These are phyloP conservation scores for Hylaeus volcanicus DNA, from an alignment of 1,140 invertebrate genomes.

Conservation along the genomic window DNA sequence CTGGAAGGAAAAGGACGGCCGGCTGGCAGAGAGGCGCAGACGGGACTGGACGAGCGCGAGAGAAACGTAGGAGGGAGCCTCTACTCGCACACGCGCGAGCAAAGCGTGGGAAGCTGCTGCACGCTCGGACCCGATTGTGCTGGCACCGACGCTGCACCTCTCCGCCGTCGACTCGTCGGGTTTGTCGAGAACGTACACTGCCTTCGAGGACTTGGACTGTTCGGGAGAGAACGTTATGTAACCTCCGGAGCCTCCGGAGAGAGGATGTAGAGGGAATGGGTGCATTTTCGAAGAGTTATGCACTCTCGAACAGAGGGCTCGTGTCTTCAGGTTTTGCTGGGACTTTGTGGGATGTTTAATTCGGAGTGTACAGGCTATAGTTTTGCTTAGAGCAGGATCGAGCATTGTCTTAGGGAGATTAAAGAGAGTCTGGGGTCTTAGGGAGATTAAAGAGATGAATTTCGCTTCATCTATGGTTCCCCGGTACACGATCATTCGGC, in stretches of 20 bases:
- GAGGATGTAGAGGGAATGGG: too few species aligned
- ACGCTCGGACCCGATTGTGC: slow-evolving; percentile 65
- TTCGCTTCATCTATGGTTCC: too few species aligned
- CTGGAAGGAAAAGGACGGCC: slow-evolving; percentile 14
- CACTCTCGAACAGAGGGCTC: too few species aligned
- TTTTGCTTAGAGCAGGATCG: too few species aligned
- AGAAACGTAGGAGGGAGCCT: slow-evolving; percentile 22
- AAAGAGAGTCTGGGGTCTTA: too few species aligned
- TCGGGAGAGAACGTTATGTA: slow-evolving; percentile 20
- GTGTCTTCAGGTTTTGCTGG: too few species aligned
- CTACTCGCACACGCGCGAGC: slow-evolving; percentile 65
- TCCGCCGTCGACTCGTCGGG: slow-evolving; percentile 48
- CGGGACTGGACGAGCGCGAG: slow-evolving; percentile 22
- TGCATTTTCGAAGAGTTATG: too few species aligned
- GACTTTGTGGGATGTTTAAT: too few species aligned
- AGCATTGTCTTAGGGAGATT: too few species aligned
- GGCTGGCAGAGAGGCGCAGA: neutral
- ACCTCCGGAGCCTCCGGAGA: slow-evolving; percentile 1
- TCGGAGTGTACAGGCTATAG: too few species aligned
- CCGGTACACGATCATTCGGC: neutral
- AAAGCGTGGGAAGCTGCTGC: slow-evolving; percentile 78
- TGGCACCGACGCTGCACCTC: slow-evolving; percentile 59
- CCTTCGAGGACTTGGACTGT: too few species aligned
- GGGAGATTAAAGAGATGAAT: too few species aligned
- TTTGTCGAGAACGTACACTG: slow-evolving; percentile 20